phyloP scores from a whole-genome alignment of 2,113 vertebrate genomes.

The Otis tarda region DNA sequence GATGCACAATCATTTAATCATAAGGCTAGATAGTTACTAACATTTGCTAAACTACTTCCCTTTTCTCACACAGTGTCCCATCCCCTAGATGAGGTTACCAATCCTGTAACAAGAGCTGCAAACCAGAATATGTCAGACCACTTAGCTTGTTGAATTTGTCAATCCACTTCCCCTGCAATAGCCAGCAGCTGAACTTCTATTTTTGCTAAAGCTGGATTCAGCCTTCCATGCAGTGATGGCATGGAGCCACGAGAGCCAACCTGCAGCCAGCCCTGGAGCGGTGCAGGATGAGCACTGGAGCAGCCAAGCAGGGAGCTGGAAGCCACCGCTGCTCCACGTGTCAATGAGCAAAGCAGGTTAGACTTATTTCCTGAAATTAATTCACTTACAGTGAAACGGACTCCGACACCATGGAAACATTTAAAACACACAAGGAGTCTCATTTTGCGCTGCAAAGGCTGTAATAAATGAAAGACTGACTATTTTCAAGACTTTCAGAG shows the following conservation, averaged over 20 bases:
- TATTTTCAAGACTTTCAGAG: background rate
- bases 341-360: fast-evolving
- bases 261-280: background rate
- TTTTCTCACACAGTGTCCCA: no score
- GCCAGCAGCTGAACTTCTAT: background rate
- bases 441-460: background rate
- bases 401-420: background rate
- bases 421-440: background rate
- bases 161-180: background rate
- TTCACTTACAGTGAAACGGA: background rate
- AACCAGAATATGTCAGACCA: background rate
- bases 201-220: background rate
- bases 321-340: no score
- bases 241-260: fast-evolving
- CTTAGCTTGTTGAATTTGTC: background rate
- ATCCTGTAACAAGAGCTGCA: background rate
- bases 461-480: background rate
- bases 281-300: fast-evolving
- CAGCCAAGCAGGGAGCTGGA: background rate
- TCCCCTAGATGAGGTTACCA: background rate
- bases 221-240: background rate
- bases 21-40: background rate
- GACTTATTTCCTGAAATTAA: background rate
- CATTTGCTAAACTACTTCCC: background rate
- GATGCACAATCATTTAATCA: background rate